Evolutionary conservation across 2,888 invertebrate genomes (phyloP).

Genomic region (Dexiosoma caninum): DNA sequence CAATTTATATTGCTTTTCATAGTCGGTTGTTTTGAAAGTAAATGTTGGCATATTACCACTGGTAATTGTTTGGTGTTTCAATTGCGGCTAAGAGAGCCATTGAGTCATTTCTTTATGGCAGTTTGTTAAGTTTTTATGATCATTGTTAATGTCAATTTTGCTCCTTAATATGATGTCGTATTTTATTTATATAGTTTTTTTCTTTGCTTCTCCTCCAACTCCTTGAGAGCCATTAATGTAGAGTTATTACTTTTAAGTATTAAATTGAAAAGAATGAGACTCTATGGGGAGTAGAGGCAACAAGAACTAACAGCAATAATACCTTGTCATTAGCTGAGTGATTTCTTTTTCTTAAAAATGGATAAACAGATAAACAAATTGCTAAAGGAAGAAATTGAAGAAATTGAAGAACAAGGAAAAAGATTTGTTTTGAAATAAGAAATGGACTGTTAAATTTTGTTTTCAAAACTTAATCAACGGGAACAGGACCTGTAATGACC

Average conservation of each 20-base stretch:
- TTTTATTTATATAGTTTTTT: constrained; percentile 28
- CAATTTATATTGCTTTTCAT: constrained; percentile 3
- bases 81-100: constrained; percentile 63
- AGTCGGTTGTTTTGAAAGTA: constrained; percentile 14
- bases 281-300: constrained; percentile 32
- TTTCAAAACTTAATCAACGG: too few relatives aligned
- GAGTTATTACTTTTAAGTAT: constrained; percentile 56
- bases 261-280: constrained; percentile 49
- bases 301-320: background rate
- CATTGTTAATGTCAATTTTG: constrained; percentile 62
- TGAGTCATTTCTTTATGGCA: constrained; percentile 61
- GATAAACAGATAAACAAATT: too few relatives aligned
- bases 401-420: too few relatives aligned
- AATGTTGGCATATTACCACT: constrained; percentile 64
- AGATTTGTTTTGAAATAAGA: too few relatives aligned
- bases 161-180: constrained; percentile 39
- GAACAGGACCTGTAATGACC: too few relatives aligned
- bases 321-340: background rate
- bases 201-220: background rate
- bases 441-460: too few relatives aligned
- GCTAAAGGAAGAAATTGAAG: too few relatives aligned
- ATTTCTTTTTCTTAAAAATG: background rate
- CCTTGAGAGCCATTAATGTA: constrained; percentile 40
- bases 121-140: constrained; percentile 62
- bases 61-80: constrained; percentile 70